Base-by-base conservation (phyloP, 2,113 vertebrate genomes). In the Protobothrops mucrosquamatus region DNA sequence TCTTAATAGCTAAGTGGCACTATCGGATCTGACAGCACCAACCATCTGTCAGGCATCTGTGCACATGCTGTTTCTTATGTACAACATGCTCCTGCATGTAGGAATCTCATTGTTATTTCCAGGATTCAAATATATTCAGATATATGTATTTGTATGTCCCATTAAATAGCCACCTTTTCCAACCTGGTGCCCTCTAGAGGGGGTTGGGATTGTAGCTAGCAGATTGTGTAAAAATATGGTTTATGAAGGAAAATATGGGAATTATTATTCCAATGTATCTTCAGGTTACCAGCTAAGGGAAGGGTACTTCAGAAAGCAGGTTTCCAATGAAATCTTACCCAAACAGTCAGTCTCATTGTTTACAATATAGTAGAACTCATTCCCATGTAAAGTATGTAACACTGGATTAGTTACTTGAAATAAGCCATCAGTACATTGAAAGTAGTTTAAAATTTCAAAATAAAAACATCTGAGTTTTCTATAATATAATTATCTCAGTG, bases 41-140 rank as follows among this genome's bases (percentile, higher is more conserved):
- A 24, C 91, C 87, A 81, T 88, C 87, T 92, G 91, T 69, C 52
- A n/a, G 56, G 86, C 46, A 59, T 48, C 86, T 92, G 87, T 39
- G 23, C 51, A 26, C 39, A 2, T 88, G 43, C 22, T 88, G 85
- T 51, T 88, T n/a, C 18, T 61, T 88, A 48, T 92, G 61, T 10
- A 11, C 48, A 29, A 39, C 34, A 43, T 69, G 22, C 22, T 88
- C 22, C 48, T 88, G 46, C 23, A 54, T 34, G 54, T 34, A 87
- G 24, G 56, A 64, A 10, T 46, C 61, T 43, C 87, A 52, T 29
- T 55, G 22, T 61, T 88, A 9, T 92, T 74, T 92, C 87, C 48
- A 54, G 23, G n/a, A 74, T 74, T 61, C 39, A 43, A 74, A 24
- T 39, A 24, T 8, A 59, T 69, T 69, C 64, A 69, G 29, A n/a